Conservation (phyloP, 53 echinoderm and acorn worm genomes). For the Arbacia lixula region DNA sequence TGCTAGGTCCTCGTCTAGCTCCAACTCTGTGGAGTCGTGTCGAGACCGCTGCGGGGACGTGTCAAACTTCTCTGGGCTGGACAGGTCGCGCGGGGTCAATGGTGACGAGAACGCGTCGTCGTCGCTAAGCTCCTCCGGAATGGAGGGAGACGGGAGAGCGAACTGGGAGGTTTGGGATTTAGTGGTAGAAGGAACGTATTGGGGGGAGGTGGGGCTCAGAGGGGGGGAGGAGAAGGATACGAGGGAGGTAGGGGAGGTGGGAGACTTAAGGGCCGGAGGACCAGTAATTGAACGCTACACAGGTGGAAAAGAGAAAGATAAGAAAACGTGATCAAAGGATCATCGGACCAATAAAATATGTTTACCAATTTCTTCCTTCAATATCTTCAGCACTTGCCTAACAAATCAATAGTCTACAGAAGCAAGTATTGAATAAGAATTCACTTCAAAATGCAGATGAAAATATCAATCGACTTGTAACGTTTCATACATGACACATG, state of each 20-base stretch:
- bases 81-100: slow-evolving; percentile 1
- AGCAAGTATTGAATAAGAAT: no score
- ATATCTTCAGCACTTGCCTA: no score
- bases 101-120: slow-evolving; percentile 22
- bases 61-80: background rate
- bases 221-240: slow-evolving; percentile 42
- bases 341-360: no score
- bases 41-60: slow-evolving; percentile 26
- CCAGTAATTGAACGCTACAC: slow-evolving; percentile 30
- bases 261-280: background rate
- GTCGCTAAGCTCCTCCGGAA: background rate
- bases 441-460: no score
- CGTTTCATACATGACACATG: no score
- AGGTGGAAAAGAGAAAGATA: background rate
- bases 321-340: background rate
- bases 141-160: slow-evolving; percentile 29
- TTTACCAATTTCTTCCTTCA: background rate
- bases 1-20: slow-evolving; percentile 12
- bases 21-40: slow-evolving; percentile 25
- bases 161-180: slow-evolving; percentile 32
- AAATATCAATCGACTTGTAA: no score
- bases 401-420: no score
- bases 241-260: slow-evolving; percentile 16
- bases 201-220: slow-evolving; percentile 47
- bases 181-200: slow-evolving; percentile 19